Conservation (phyloP, 2,888 invertebrate genomes). For the Limnephilus auricula region DNA sequence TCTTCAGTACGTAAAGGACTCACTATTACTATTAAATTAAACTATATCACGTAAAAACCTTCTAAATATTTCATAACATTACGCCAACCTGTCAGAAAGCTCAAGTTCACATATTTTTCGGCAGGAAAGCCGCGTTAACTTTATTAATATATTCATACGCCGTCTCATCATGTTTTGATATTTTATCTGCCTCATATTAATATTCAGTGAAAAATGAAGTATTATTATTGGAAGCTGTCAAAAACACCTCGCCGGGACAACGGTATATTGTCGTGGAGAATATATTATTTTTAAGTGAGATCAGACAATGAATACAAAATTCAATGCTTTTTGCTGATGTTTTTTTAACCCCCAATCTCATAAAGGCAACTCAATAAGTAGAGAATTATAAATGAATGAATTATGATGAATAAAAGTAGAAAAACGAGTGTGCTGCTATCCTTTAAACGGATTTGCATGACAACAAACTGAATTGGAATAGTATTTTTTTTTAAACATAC, state of each 20-base stretch:
- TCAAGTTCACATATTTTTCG: not conserved
- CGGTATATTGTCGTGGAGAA: not conserved
- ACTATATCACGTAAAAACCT: too few relatives aligned
- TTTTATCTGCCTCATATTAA: not conserved
- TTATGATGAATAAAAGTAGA: not conserved
- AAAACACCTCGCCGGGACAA: slow-evolving; percentile 7
- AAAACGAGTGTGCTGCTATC: not conserved
- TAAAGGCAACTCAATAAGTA: not conserved
- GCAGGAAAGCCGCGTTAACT: not conserved
- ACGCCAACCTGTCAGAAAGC: too few relatives aligned
- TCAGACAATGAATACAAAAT: slow-evolving; percentile 55
- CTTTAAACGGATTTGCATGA: not conserved
- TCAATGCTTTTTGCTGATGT: not conserved
- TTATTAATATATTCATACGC: not conserved
- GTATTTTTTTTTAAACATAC: not conserved
- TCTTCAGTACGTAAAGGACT: too few relatives aligned
- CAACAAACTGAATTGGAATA: not conserved
- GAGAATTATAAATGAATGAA: too few relatives aligned
- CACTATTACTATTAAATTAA: too few relatives aligned
- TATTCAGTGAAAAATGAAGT: not conserved
- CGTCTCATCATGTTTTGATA: not conserved
- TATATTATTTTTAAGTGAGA: slow-evolving; percentile 29
- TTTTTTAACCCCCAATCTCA: not conserved
- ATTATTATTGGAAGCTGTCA: slow-evolving; percentile 32
- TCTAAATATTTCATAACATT: too few relatives aligned